These are phyloP conservation scores for Catocala nupta DNA, from an alignment of 2,888 invertebrate genomes.

Conservation along the genomic window DNA sequence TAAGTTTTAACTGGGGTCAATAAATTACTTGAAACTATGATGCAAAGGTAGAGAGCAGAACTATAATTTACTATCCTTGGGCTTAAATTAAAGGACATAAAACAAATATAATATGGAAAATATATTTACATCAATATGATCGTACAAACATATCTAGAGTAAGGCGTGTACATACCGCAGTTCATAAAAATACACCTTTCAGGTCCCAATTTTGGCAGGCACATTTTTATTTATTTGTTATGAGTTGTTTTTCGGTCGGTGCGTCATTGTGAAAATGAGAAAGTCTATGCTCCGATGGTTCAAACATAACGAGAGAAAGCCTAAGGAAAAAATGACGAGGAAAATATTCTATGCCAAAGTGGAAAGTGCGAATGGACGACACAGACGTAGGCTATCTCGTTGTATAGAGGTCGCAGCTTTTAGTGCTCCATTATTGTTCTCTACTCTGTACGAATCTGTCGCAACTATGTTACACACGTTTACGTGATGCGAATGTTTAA, in stretches of 20 bases:
- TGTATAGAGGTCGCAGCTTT: constrained; percentile 8
- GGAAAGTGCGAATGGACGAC: constrained; percentile 13
- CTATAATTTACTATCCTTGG: no score
- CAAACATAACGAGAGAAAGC: constrained; percentile 35
- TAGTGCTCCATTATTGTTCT: constrained; percentile 1
- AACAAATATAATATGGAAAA: no score
- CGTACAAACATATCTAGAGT: no score
- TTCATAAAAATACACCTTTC: neutral
- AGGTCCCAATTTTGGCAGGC: neutral
- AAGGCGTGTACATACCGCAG: neutral
- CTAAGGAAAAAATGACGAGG: constrained; percentile 19
- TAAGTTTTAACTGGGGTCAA: no score
- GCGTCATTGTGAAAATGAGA: constrained; percentile 38
- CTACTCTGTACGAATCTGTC: neutral
- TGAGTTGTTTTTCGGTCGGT: constrained; percentile 14
- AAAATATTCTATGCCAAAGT: constrained; percentile 25
- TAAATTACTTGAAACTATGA: no score
- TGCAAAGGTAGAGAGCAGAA: no score
- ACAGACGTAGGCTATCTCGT: constrained; percentile 1
- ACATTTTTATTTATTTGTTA: constrained; percentile 18
- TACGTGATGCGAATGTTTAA: no score
- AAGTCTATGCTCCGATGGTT: constrained; percentile 36
- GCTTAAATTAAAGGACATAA: no score
- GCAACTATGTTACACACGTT: neutral
- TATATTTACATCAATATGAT: no score